A percentile compares a stretch with the other conserved stretches of the same genome.
phyloP scores from a whole-genome alignment of 2,888 invertebrate genomes.

The Acleris cristana region DNA sequence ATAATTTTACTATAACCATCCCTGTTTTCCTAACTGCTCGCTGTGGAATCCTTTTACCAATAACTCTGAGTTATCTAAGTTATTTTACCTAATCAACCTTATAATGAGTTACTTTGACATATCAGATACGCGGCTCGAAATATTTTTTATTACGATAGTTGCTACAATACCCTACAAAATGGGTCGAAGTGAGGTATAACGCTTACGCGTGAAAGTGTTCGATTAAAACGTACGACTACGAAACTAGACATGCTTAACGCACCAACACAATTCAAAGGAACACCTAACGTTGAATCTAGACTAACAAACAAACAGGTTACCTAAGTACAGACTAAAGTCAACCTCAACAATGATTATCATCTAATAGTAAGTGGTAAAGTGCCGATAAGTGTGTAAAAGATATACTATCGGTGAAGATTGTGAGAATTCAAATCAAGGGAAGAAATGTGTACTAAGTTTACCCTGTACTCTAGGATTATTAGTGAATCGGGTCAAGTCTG shows the following conservation, averaged over 20 bases:
- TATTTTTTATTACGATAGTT: constrained; percentile 72
- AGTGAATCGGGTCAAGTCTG: constrained; percentile 68
- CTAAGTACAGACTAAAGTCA: constrained; percentile 72
- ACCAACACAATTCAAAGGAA: constrained; percentile 56
- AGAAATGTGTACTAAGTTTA: constrained; percentile 79
- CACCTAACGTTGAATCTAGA: constrained; percentile 61
- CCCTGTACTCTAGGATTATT: constrained; percentile 83
- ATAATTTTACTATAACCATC: constrained; percentile 77
- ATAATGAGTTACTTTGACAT: constrained; percentile 83
- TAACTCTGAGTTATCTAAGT: constrained; percentile 78
- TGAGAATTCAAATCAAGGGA: constrained; percentile 75
- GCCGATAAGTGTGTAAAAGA: constrained; percentile 76
- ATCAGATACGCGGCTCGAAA: constrained; percentile 84
- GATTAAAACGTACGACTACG: constrained; percentile 52
- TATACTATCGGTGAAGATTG: constrained; percentile 75
- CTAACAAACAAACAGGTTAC: constrained; percentile 65
- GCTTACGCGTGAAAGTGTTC: constrained; percentile 54
- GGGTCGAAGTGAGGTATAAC: constrained; percentile 72
- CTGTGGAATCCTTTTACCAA: constrained; percentile 72
- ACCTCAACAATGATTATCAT: constrained; percentile 73
- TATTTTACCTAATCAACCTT: constrained; percentile 78
- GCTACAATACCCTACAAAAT: constrained; percentile 79
- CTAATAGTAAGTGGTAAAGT: constrained; percentile 72
- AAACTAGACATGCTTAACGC: constrained; percentile 46
- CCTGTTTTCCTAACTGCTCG: constrained; percentile 83